Evolutionary conservation across 1,140 invertebrate species (phyloP).

Genomic region (Acromyrmex heyeri): DNA sequence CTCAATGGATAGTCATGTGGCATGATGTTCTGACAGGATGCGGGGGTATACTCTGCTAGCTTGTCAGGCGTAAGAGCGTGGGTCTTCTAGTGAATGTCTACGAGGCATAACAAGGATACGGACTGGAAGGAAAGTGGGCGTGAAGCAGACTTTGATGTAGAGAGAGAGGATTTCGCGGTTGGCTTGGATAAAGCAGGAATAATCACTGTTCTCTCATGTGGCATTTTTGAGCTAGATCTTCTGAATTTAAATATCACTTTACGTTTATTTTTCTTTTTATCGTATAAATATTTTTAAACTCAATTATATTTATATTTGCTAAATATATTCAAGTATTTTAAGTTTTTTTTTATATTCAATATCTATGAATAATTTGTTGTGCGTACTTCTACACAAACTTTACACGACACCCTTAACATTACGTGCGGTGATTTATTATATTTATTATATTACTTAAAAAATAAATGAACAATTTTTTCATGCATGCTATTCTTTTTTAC

Average conservation of each 20-base stretch:
- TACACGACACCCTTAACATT: background rate
- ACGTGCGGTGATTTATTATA: background rate
- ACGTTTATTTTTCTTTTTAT: background rate
- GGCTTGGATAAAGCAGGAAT: slow-evolving; percentile 71
- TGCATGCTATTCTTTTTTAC: background rate
- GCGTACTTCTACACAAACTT: too few species aligned
- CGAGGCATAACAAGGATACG: slow-evolving; percentile 66
- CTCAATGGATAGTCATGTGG: slow-evolving; percentile 2
- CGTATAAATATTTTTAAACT: slow-evolving; percentile 4
- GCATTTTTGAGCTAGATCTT: background rate
- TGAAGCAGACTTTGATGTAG: slow-evolving; percentile 76
- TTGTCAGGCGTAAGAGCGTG: slow-evolving; percentile 26
- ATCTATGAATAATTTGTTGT: too few species aligned
- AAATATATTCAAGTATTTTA: slow-evolving; percentile 7
- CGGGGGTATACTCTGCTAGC: background rate
- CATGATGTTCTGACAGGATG: background rate
- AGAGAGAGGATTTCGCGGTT: slow-evolving; percentile 74
- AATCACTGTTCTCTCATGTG: slow-evolving; percentile 60
- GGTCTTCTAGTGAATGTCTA: slow-evolving; percentile 36
- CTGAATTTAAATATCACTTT: background rate
- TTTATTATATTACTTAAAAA: background rate
- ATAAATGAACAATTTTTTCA: background rate
- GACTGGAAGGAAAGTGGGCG: slow-evolving; percentile 71
- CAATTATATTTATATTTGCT: background rate
- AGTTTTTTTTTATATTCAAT: background rate